A percentile compares a stretch with the other conserved stretches of the same genome.
Evolutionary conservation across 2,888 invertebrate genomes (phyloP).

Genomic region (Pristionchus mayeri): DNA sequence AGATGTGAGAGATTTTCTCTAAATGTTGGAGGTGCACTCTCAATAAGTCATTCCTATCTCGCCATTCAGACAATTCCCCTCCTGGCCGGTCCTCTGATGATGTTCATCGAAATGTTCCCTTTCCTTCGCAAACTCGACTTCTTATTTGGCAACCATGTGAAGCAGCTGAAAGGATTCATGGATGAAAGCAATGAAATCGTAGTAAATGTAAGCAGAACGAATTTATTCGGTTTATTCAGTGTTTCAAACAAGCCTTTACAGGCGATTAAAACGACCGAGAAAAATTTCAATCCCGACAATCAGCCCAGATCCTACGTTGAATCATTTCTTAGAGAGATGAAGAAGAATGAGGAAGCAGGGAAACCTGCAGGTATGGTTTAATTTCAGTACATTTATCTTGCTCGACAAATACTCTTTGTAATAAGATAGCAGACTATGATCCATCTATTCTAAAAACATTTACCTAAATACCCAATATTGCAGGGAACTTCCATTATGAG

Average conservation of each 20-base stretch:
- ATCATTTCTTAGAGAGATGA: conserved; percentile 18
- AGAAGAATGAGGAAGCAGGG: not conserved
- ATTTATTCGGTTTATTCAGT: not conserved
- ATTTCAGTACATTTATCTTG: not conserved
- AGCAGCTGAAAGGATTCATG: not conserved
- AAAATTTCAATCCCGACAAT: not conserved
- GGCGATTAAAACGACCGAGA: not conserved
- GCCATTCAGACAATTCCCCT: conserved; percentile 8
- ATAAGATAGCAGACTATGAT: too few species aligned
- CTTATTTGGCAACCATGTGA: not conserved
- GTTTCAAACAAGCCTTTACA: not conserved
- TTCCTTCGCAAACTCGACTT: not conserved
- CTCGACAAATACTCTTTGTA: too few species aligned
- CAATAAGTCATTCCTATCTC: too few species aligned
- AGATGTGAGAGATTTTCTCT: not conserved
- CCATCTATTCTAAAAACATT: not conserved
- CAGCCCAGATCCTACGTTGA: conserved; percentile 23
- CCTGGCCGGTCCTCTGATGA: conserved; percentile 26
- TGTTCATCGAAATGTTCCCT: conserved; percentile 23
- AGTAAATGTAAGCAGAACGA: not conserved
- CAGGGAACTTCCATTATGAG: not conserved
- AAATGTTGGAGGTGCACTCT: too few species aligned
- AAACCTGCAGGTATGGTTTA: not conserved
- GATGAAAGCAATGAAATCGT: not conserved
- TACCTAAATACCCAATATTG: not conserved